Percentiles rank a stretch among this genome's conserved stretches.
These are phyloP conservation scores for Paramuricea clavata DNA, from an alignment of 92 coral and sea anemone genomes.

Conservation along the genomic window DNA sequence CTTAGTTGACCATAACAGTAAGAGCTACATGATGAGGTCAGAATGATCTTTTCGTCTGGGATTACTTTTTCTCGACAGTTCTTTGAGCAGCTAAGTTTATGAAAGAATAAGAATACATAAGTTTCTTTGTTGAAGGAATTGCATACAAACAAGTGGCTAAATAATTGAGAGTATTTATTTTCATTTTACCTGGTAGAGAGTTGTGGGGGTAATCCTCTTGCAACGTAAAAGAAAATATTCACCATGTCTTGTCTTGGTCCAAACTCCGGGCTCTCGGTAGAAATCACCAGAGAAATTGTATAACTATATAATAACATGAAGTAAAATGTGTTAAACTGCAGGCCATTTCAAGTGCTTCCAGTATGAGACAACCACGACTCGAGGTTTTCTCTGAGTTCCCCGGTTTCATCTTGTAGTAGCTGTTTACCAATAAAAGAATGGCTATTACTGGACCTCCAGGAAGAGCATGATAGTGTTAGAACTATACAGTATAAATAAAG, in stretches of 20 bases:
- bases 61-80: slow-evolving; percentile 75
- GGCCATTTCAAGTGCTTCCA: too few relatives aligned
- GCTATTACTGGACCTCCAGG: too few relatives aligned
- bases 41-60: slow-evolving; percentile 70
- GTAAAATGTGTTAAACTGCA: too few relatives aligned
- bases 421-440: too few relatives aligned
- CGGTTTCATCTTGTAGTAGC: too few relatives aligned
- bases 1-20: slow-evolving; percentile 67
- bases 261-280: background rate
- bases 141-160: too few relatives aligned
- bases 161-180: background rate
- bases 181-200: background rate
- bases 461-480: too few relatives aligned
- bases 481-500: too few relatives aligned
- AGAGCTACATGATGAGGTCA: slow-evolving; percentile 66
- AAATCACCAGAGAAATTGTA: background rate
- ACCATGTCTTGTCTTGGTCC: background rate
- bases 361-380: too few relatives aligned
- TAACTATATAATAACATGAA: background rate
- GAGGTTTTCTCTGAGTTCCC: too few relatives aligned
- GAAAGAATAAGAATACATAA: background rate
- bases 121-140: too few relatives aligned
- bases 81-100: slow-evolving; percentile 66
- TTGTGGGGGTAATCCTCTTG: background rate
- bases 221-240: background rate